Conservation (phyloP, 2,797 vertebrate species). For the Muscicapa striata region DNA sequence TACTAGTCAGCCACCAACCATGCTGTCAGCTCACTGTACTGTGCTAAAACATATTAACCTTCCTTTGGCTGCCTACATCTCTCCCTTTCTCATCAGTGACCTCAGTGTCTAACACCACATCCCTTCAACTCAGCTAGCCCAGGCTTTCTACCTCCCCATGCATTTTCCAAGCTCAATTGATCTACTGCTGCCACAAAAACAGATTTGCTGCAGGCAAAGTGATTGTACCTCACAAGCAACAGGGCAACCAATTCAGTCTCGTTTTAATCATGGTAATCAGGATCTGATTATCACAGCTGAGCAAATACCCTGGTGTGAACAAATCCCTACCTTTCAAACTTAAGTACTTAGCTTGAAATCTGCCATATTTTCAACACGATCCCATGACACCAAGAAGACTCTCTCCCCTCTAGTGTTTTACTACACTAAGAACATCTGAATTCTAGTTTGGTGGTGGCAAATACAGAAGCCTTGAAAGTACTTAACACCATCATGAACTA, state of each 20-base stretch:
- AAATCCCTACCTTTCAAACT: neutral
- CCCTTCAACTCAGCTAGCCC: neutral
- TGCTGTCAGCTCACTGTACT: conserved; percentile 75
- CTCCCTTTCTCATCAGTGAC: neutral
- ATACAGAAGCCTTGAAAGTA: neutral
- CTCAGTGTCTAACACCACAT: neutral
- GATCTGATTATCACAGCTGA: neutral
- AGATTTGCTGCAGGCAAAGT: neutral
- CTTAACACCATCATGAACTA: neutral
- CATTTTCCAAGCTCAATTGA: neutral
- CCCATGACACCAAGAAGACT: neutral
- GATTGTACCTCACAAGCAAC: neutral
- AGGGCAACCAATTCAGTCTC: neutral
- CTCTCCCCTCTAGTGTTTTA: neutral
- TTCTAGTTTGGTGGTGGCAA: neutral
- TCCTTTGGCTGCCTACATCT: neutral
- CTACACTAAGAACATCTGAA: neutral
- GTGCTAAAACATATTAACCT: conserved; percentile 66
- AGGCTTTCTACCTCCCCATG: neutral
- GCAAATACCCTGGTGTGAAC: neutral
- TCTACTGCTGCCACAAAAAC: neutral
- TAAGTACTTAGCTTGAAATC: neutral
- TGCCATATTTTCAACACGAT: neutral
- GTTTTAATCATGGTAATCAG: neutral
- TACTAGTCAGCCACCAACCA: conserved; percentile 48